These are phyloP conservation scores for Itoplectis maculator DNA, from an alignment of 2,888 invertebrate genomes.

Conservation along the genomic window DNA sequence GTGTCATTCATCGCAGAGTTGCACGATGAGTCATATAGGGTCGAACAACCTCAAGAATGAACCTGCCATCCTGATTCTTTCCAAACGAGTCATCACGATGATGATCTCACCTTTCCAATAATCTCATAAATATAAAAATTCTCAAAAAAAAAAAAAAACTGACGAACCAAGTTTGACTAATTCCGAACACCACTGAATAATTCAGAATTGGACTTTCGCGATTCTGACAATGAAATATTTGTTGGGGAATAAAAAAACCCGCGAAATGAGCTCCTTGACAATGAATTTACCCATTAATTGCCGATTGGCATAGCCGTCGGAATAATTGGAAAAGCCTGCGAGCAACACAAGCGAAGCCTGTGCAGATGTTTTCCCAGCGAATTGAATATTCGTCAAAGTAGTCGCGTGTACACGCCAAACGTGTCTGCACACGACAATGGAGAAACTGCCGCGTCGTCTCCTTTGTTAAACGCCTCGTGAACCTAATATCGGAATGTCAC, in stretches of 20 bases:
- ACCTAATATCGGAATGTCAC: slow-evolving; percentile 26
- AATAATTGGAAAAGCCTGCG: slow-evolving; percentile 43
- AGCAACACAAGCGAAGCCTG: slow-evolving; percentile 43
- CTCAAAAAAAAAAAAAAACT: not conserved
- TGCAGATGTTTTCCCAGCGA: slow-evolving; percentile 60
- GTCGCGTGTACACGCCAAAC: not conserved
- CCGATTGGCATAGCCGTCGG: not conserved
- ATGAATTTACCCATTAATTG: slow-evolving; percentile 19
- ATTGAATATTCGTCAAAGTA: slow-evolving; percentile 46
- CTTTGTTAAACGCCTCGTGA: slow-evolving; percentile 4
- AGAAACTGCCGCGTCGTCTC: not conserved
- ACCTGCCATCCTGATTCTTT: not conserved
- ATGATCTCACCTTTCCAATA: slow-evolving; percentile 17
- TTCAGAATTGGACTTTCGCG: not conserved
- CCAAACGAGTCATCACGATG: slow-evolving; percentile 5
- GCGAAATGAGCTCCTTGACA: slow-evolving; percentile 9
- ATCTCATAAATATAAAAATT: slow-evolving; percentile 3
- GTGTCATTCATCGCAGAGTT: not conserved
- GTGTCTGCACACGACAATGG: not conserved
- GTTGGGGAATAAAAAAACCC: not conserved
- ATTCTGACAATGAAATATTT: not conserved
- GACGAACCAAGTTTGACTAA: too few species aligned
- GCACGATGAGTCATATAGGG: not conserved
- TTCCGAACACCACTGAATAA: not conserved
- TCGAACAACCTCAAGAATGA: not conserved